phyloP scores from a whole-genome alignment of 2,113 vertebrate genomes.

The Lethenteron reissneri region DNA sequence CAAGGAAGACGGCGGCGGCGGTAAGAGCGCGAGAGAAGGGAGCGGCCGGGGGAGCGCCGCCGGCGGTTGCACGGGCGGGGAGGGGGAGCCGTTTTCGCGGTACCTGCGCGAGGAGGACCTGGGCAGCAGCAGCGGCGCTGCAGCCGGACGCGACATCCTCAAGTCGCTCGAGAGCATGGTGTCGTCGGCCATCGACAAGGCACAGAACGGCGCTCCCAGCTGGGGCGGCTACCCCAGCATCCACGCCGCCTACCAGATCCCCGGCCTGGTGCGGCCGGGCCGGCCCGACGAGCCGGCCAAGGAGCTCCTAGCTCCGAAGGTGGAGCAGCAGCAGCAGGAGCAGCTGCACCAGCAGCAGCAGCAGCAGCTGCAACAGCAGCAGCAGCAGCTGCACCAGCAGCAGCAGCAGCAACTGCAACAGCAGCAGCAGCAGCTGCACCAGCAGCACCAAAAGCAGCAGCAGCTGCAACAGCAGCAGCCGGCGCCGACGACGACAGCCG shows the following conservation, averaged over 20 bases:
- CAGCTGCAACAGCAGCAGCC: no score
- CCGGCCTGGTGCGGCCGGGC: conserved; percentile 47
- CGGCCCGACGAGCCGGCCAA: no score
- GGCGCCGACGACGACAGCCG: no score
- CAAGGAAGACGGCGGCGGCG: no score
- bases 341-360: conserved; percentile 39
- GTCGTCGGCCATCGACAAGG: conserved; percentile 45
- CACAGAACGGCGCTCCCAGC: conserved; percentile 41
- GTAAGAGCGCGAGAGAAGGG: no score
- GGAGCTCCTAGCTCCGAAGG: neutral
- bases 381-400: conserved; percentile 30
- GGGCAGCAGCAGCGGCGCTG: conserved; percentile 63
- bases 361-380: conserved; percentile 44
- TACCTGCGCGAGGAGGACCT: conserved; percentile 87
- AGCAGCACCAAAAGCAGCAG: no score
- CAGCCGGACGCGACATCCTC: conserved; percentile 77
- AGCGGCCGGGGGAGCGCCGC: no score
- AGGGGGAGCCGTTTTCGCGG: conserved; percentile 27
- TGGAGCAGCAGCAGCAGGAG: conserved; percentile 32
- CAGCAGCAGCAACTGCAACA: conserved; percentile 20
- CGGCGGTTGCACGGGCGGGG: no score
- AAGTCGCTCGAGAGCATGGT: conserved; percentile 90
- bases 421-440: conserved; percentile 12
- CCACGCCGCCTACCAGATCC: conserved; percentile 85
- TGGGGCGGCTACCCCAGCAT: conserved; percentile 97